Percentiles rank a stretch among this genome's conserved stretches.
These are phyloP conservation scores for Pyrochroa serraticornis DNA, from an alignment of 2,888 invertebrate genomes.

Conservation along the genomic window DNA sequence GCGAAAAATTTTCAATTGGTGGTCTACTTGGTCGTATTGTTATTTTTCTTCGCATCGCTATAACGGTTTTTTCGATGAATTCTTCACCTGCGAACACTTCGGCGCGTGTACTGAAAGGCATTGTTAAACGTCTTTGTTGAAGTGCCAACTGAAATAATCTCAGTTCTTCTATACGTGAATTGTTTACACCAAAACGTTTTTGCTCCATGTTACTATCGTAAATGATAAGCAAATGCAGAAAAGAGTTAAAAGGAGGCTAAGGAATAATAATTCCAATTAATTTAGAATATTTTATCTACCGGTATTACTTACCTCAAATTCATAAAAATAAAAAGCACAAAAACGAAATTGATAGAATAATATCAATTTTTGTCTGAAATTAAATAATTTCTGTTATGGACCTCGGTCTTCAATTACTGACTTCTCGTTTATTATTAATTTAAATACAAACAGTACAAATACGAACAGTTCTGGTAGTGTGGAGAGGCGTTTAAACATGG, in stretches of 20 bases:
- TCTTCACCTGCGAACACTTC: slow-evolving; percentile 2
- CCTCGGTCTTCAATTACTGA: slow-evolving; percentile 15
- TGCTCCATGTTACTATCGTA: slow-evolving; percentile 15
- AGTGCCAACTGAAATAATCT: slow-evolving; percentile 19
- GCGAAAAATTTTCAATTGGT: background rate
- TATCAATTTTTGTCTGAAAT: background rate
- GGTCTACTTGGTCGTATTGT: slow-evolving; percentile 3
- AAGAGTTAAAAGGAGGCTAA: slow-evolving; percentile 17
- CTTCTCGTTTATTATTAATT: slow-evolving; percentile 23
- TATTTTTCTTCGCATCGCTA: slow-evolving; percentile 8
- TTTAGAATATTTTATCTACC: slow-evolving; percentile 17
- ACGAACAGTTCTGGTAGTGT: slow-evolving; percentile 14
- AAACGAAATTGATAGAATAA: slow-evolving; percentile 18
- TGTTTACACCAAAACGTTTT: slow-evolving; percentile 16
- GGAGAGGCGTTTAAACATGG: slow-evolving; percentile 9
- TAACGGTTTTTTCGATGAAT: slow-evolving; percentile 9
- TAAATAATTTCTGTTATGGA: slow-evolving; percentile 5
- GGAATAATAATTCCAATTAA: slow-evolving; percentile 15
- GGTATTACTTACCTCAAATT: slow-evolving; percentile 20
- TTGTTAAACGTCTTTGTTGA: slow-evolving; percentile 3
- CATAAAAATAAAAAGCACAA: slow-evolving; percentile 12
- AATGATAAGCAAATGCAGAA: slow-evolving; percentile 18
- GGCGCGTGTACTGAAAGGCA: slow-evolving; percentile 5
- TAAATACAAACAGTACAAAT: slow-evolving; percentile 14
- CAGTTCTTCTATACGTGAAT: slow-evolving; percentile 19